phyloP scores from a whole-genome alignment of 2,797 vertebrate genomes.

The Chelidonichthys spinosus region DNA sequence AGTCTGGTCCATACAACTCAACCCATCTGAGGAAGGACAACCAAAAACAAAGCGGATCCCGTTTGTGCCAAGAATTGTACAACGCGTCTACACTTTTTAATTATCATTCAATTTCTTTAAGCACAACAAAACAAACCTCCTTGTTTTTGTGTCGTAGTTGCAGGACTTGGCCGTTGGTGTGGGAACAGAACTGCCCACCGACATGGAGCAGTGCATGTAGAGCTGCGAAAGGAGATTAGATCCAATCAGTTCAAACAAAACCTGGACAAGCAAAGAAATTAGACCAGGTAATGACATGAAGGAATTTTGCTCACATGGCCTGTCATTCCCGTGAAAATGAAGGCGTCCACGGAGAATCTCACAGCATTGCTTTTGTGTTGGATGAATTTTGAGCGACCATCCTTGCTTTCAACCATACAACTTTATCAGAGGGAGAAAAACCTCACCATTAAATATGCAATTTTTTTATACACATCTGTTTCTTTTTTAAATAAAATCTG shows the following conservation, averaged over 20 bases:
- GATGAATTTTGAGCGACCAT: conserved; percentile 73
- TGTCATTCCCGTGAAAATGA: conserved; percentile 67
- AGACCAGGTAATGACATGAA: too few species aligned
- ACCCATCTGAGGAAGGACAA: conserved; percentile 72
- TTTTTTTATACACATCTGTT: not conserved
- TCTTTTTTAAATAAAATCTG: not conserved
- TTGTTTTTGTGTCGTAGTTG: conserved; percentile 69
- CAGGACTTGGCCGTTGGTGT: conserved; percentile 78
- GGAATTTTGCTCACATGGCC: conserved; percentile 61
- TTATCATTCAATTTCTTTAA: not conserved
- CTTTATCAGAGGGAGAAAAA: conserved; percentile 50
- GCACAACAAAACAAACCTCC: conserved; percentile 52
- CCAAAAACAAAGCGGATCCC: not conserved
- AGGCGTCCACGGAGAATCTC: conserved; percentile 80
- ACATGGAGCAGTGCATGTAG: conserved; percentile 83
- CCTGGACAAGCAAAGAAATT: not conserved
- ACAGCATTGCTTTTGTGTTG: conserved; percentile 61
- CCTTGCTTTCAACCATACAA: conserved; percentile 80
- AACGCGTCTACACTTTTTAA: not conserved
- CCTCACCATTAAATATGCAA: accelerated
- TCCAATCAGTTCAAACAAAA: not conserved
- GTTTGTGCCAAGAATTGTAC: not conserved
- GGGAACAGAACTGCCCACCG: conserved; percentile 46
- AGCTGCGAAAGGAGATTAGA: conserved; percentile 61
- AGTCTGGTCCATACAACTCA: conserved; percentile 70